Base-by-base conservation (phyloP, 2,797 vertebrate genomes). In the Pseudocheirus occidentalis region DNA sequence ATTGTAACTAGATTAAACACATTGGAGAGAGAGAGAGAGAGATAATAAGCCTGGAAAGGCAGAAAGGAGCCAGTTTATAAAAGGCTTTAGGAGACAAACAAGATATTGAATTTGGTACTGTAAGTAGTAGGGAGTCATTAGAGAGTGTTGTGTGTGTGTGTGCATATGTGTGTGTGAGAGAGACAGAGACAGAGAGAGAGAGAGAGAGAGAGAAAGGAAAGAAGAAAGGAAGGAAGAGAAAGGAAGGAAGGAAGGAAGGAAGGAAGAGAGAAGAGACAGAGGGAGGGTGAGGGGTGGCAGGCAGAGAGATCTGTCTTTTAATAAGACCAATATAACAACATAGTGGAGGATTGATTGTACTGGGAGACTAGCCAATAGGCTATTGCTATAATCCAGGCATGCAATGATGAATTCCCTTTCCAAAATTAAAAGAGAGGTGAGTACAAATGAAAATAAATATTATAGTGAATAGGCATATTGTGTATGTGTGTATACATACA, bases 131-230 rank as follows among this genome's bases (percentile, higher is more conserved):
- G 50, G 50, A 52, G 50, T 52, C 50, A 52, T 5, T 52, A 52
- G 50, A 52, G 50, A 2, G 50, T 52, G 50, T 2, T 52, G 50
- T 52, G 50, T 52, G 50, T 52, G 50, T 52, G 50, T 52, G 50
- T 52, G 50, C 50, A 52, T 52, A 52, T 52, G 14, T 56, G 21
- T 56, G 55, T 55, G 59, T 34, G 59, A 12, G 9, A 59, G 58
- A 59, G 59, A 66, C 2, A n/a, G 14, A 18, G 34, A 66, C 0
- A 21, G 6, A 24, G n/a, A 9, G 31, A 2, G 1, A 59, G 29
- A 31, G 1, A 18, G 14, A 5, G 12, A 5, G 18, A 21, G 18
- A 18, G 18, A 21, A 24, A 56, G 55, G 18, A 0, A 21, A 0
- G 21, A 5, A 21, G 55, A 21, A 5, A 18, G 16, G 13, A 56